Base-by-base conservation (phyloP, 1,140 invertebrate genomes). In the Maniola jurtina region DNA sequence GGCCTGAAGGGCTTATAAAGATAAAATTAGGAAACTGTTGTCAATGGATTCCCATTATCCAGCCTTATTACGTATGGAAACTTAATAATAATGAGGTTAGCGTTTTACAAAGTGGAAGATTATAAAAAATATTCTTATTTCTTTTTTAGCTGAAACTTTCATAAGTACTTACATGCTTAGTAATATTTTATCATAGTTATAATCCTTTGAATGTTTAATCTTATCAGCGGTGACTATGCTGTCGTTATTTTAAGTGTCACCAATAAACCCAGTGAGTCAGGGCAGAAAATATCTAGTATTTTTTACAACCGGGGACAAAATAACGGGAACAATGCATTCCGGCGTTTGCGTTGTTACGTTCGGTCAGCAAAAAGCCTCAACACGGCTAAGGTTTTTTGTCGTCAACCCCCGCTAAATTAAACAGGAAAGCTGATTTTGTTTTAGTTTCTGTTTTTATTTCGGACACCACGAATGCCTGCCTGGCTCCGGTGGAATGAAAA, bases 281-380 rank as follows among this genome's bases (percentile, higher is more conserved):
- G 75, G 66, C 70, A 68, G 61, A 77, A 76, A 83, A 83, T 84
- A 82, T 25, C 1, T 82, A 74, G 76, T 77, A 72, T 77, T 83
- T 70, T 81, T 82, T 86, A 83, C 79, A 76, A 75, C 77, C 79
- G 64, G 69, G 76, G 72, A 78, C 77, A 70, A 75, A 74, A 73
- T 82, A 85, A 78, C 77, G 73, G 76, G 81, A 76, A 89, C 85
- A 89, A 88, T 89, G 83, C 84, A 89, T 87, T 87, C 83, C 83
- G 71, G 71, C 72, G 77, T 77, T 79, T 71, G 71, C 72, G 77
- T 77, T 79, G 83, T 84, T 83, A 84, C 78, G 83, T 86, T 78
- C 75, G 79, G 73, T 77, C 84, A 80, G 82, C 81, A 86, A 88
- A 89, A 85, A 83, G 76, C 77, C 75, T 73, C 77, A 80, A 80